These are phyloP conservation scores for Maniola hyperantus DNA, from an alignment of 2,888 invertebrate species.

Conservation along the genomic window DNA sequence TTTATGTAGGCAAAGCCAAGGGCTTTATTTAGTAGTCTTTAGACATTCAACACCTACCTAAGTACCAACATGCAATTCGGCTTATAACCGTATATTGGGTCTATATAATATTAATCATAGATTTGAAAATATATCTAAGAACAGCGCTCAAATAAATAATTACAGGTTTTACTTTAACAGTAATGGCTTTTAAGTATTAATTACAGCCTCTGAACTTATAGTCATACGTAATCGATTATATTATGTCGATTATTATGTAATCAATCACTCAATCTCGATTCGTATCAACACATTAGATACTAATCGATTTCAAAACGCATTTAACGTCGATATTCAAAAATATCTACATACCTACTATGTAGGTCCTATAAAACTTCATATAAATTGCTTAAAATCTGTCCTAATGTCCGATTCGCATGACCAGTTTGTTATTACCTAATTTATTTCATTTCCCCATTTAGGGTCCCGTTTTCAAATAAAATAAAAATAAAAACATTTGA, in stretches of 20 bases:
- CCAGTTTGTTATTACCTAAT: conserved; percentile 61
- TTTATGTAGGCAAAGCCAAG: too few species aligned
- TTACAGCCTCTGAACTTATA: conserved; percentile 30
- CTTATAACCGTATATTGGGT: background rate
- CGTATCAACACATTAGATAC: conserved; percentile 61
- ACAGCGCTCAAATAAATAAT: conserved; percentile 33
- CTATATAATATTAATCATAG: conserved; percentile 19
- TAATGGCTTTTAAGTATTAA: conserved; percentile 37
- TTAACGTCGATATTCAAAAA: conserved; percentile 58
- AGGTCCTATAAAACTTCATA: conserved; percentile 71
- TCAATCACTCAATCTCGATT: conserved; percentile 66
- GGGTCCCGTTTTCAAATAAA: conserved; percentile 24
- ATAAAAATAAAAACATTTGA: too few species aligned
- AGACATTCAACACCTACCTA: background rate
- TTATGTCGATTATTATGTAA: conserved; percentile 57
- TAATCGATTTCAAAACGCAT: conserved; percentile 73
- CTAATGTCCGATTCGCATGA: conserved; percentile 80
- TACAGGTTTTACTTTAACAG: conserved; percentile 36
- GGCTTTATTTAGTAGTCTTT: too few species aligned
- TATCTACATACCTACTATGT: conserved; percentile 60
- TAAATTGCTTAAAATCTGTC: conserved; percentile 79
- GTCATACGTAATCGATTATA: conserved; percentile 35
- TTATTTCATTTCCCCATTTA: conserved; percentile 66
- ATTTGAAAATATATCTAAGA: conserved; percentile 21
- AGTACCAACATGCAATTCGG: background rate